Percentiles rank a stretch among this genome's conserved stretches.
These are phyloP conservation scores for Shargacucullia verbasci DNA, from an alignment of 2,888 invertebrate genomes.

Conservation along the genomic window DNA sequence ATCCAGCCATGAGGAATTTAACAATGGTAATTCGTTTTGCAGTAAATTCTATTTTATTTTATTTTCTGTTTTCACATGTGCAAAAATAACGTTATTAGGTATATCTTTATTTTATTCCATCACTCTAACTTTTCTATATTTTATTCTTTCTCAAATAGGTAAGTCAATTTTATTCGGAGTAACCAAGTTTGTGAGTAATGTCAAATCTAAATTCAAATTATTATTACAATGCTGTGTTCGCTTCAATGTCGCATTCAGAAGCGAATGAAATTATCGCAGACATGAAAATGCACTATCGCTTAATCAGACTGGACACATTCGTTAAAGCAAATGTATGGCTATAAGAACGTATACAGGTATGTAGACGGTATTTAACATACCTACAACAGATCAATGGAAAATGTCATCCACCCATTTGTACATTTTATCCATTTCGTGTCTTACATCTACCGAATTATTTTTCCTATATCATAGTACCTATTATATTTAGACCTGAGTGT, in stretches of 20 bases:
- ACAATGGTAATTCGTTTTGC: too few relatives aligned
- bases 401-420: constrained; percentile 1
- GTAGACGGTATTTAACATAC: constrained; percentile 5
- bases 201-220: constrained; percentile 50
- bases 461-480: too few relatives aligned
- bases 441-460: too few relatives aligned
- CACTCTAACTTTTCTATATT: constrained; percentile 17
- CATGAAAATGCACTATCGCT: constrained; percentile 45
- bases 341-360: neutral
- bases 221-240: constrained; percentile 16
- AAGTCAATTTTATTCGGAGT: constrained; percentile 18
- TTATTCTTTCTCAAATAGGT: constrained; percentile 9
- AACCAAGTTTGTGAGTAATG: constrained; percentile 32
- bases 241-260: constrained; percentile 11
- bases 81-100: too few relatives aligned
- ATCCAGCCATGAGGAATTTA: too few relatives aligned
- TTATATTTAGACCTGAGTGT: too few relatives aligned
- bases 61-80: too few relatives aligned
- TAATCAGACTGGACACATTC: constrained; percentile 11
- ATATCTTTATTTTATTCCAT: too few relatives aligned
- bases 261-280: constrained; percentile 32
- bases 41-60: too few relatives aligned
- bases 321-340: constrained; percentile 8
- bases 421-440: too few relatives aligned
- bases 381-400: constrained; percentile 12